Conservation (phyloP, 2,888 invertebrate species). For the Dasypogon diadema region DNA sequence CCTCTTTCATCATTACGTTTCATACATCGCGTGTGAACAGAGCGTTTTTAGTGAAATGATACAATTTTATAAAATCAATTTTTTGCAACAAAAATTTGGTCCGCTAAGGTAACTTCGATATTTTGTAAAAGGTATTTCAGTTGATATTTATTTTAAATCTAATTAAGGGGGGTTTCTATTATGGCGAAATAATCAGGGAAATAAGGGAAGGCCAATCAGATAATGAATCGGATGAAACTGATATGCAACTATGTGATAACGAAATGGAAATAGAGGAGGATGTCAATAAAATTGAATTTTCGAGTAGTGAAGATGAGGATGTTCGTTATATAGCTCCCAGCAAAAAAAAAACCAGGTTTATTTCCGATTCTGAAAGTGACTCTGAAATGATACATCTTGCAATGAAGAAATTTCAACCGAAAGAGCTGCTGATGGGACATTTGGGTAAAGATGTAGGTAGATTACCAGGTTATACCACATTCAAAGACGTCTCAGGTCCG, state of each 20-base stretch:
- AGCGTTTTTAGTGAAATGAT: background rate
- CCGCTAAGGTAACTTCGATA: background rate
- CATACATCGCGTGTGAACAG: background rate
- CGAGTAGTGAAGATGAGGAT: slow-evolving; percentile 18
- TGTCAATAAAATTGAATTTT: slow-evolving; percentile 40
- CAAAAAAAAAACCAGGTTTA: background rate
- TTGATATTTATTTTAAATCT: background rate
- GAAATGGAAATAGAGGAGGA: slow-evolving; percentile 32
- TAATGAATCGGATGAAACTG: slow-evolving; percentile 37
- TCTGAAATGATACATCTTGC: background rate
- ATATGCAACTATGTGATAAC: slow-evolving; percentile 34
- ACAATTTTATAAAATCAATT: background rate
- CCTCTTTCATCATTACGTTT: background rate
- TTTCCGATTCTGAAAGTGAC: background rate
- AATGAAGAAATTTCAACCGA: background rate
- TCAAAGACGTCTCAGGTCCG: slow-evolving; percentile 57
- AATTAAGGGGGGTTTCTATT: background rate
- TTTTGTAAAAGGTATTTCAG: background rate
- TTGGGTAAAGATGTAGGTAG: slow-evolving; percentile 42
- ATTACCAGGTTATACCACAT: slow-evolving; percentile 55
- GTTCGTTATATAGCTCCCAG: background rate
- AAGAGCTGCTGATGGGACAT: background rate
- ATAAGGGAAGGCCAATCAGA: slow-evolving; percentile 32
- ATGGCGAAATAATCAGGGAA: slow-evolving; percentile 24
- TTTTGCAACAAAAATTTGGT: background rate